Base-by-base conservation (phyloP, 2,113 vertebrate species). In the Ginglymostoma cirratum region DNA sequence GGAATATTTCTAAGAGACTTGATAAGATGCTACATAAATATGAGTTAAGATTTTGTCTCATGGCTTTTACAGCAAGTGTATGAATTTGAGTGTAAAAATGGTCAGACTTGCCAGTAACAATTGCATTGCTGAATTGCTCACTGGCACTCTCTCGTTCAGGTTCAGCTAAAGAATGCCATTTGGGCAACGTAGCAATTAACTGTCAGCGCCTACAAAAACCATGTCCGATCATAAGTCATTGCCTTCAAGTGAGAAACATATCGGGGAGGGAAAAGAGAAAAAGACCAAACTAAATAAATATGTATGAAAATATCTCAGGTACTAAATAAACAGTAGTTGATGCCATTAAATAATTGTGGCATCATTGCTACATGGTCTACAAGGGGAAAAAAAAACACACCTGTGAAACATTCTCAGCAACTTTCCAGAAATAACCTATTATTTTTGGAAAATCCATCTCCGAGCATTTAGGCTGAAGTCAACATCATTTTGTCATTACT, bases 391-490 rank as follows among this genome's bases (percentile, higher is more conserved):
- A 97, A 98, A 1, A 48, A 48, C 48, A 98, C 98, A 98, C 97
- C 97, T 98, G 98, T 98, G 98, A 98, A 61, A 98, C 98, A 98
- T 98, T 96, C 96, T 97, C 98, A 97, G 97, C 97, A 90, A 97
- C 96, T 98, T 98, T 98, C 98, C 97, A 98, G 98, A 98, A 98
- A 97, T 97, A 96, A 97, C 97, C 97, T 96, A 98, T 98, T 98
- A 97, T 98, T 98, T 98, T 98, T 98, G 98, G 98, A 98, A 87
- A 98, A 98, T 98, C 96, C 98, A 97, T 97, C 97, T 97, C 98
- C 97, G 98, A 98, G 97, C 98, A 98, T 98, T 98, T 98, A 97
- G 97, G 98, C 98, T 98, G 97, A 98, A 97, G 98, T 98, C 97
- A 97, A 98, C 98, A 98, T 98, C 97, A 98, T 98, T 97, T 98